phyloP scores from a whole-genome alignment of 2,113 vertebrate genomes.

The Zapornia atra region DNA sequence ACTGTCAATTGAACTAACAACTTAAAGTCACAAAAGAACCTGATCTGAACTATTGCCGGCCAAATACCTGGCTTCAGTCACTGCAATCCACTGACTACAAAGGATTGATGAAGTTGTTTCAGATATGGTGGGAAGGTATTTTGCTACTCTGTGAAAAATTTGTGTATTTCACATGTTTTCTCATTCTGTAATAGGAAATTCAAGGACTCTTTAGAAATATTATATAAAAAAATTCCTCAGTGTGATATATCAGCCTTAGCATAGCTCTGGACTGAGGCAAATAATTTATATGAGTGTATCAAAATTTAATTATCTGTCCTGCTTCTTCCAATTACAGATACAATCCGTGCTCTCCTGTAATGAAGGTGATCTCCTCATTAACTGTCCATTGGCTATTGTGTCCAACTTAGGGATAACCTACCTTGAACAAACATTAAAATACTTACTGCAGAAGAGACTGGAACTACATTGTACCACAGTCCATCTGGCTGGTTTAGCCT shows the following conservation, averaged over 20 bases:
- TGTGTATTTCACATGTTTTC: neutral
- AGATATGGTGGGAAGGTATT: neutral
- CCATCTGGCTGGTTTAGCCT: neutral
- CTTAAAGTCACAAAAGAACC: neutral
- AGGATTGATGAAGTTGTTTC: neutral
- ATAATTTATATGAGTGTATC: neutral
- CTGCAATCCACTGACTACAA: neutral
- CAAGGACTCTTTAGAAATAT: neutral
- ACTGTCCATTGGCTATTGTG: neutral
- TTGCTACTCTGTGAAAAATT: neutral
- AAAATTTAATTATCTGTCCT: neutral
- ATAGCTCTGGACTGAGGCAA: neutral
- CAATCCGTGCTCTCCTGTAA: neutral
- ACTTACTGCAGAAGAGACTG: neutral
- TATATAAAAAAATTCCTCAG: neutral
- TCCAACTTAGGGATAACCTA: neutral
- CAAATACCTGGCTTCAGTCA: neutral
- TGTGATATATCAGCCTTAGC: neutral
- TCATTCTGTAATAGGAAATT: neutral
- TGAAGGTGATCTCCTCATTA: neutral
- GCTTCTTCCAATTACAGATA: neutral
- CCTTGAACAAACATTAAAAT: neutral
- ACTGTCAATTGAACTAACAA: neutral
- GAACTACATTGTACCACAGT: neutral
- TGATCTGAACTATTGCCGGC: neutral